A percentile compares a stretch with the other conserved stretches of the same genome.
phyloP scores from a whole-genome alignment of 30 jellyfish, hydroid and myxozoan genomes.

The Catostylus mosaicus region DNA sequence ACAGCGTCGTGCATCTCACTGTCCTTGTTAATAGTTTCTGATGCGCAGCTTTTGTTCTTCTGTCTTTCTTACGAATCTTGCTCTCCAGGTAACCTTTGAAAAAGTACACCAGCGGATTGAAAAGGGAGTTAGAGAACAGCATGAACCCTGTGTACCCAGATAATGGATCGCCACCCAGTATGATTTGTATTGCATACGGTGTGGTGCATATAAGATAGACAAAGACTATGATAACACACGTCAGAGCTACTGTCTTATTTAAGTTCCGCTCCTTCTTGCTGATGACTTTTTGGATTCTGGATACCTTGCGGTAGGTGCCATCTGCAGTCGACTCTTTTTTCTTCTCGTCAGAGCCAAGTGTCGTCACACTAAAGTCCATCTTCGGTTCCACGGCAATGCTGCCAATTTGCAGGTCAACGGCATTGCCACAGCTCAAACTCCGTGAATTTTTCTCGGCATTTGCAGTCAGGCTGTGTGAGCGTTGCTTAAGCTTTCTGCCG shows the following conservation, averaged over 20 bases:
- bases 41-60: neutral
- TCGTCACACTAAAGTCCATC: too few relatives aligned
- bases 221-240: slow-evolving; percentile 20
- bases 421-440: too few relatives aligned
- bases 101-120: slow-evolving; percentile 26
- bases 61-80: neutral
- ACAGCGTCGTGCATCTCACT: too few relatives aligned
- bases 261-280: neutral
- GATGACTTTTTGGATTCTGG: too few relatives aligned
- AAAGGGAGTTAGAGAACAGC: slow-evolving; percentile 30
- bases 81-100: slow-evolving; percentile 28
- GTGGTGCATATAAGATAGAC: slow-evolving; percentile 34
- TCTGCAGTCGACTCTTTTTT: too few relatives aligned
- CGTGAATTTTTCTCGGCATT: too few relatives aligned
- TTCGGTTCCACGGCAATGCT: too few relatives aligned
- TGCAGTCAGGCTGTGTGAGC: too few relatives aligned
- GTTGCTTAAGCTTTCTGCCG: too few relatives aligned
- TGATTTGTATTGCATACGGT: slow-evolving; percentile 21
- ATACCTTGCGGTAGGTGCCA: too few relatives aligned
- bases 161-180: slow-evolving; percentile 14
- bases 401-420: too few relatives aligned
- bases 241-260: slow-evolving; percentile 1
- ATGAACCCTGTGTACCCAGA: slow-evolving; percentile 15
- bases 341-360: too few relatives aligned
- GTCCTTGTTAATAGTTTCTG: neutral